These are phyloP conservation scores for Paedocypris micromegethes DNA, from an alignment of 2,797 vertebrate genomes.

Conservation along the genomic window DNA sequence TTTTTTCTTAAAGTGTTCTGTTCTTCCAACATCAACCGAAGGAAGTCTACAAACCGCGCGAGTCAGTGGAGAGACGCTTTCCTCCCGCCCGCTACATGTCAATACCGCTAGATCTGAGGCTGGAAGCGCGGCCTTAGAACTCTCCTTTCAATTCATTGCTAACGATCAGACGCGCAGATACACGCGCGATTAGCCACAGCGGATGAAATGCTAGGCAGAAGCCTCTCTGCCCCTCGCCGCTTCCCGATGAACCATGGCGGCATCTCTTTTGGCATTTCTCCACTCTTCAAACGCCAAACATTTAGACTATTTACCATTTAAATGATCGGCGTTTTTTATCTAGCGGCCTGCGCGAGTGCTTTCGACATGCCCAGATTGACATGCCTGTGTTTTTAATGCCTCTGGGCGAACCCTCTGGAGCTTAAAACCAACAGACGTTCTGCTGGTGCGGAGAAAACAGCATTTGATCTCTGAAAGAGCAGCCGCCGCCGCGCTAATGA, in stretches of 20 bases:
- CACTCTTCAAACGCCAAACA: constrained; percentile 51
- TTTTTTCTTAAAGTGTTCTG: too few relatives aligned
- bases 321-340: constrained; percentile 48
- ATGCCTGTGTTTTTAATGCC: constrained; percentile 51
- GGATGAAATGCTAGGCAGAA: constrained; percentile 21
- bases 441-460: constrained; percentile 47
- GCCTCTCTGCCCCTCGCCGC: constrained; percentile 36
- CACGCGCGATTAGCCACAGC: constrained; percentile 34
- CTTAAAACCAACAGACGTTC: constrained; percentile 53
- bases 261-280: constrained; percentile 36
- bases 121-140: constrained; percentile 17
- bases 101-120: constrained; percentile 30
- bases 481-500: constrained; percentile 50
- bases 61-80: too few relatives aligned
- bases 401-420: constrained; percentile 51
- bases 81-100: background rate
- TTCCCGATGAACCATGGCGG: constrained; percentile 30
- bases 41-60: too few relatives aligned
- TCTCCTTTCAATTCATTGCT: constrained; percentile 14
- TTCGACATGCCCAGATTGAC: constrained; percentile 52
- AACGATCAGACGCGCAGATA: constrained; percentile 27
- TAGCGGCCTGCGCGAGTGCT: constrained; percentile 45
- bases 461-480: constrained; percentile 54
- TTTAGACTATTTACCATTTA: constrained; percentile 57
- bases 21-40: too few relatives aligned